phyloP scores from a whole-genome alignment of 2,888 invertebrate species.

The Pristionchus maxplancki region DNA sequence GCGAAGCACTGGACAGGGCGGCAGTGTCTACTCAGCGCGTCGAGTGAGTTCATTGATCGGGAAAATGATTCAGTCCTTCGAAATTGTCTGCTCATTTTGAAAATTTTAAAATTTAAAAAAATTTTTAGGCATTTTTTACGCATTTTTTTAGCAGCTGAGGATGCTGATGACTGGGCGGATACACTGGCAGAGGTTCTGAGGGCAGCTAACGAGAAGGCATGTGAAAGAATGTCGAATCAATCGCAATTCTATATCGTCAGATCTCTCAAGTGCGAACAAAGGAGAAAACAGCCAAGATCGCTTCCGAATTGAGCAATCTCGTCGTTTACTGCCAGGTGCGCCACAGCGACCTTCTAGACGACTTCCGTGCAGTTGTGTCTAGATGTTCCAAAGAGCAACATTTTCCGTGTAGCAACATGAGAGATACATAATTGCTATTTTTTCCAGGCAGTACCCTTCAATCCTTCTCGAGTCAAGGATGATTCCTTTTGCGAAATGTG shows the following conservation, averaged over 20 bases:
- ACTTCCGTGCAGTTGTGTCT: too few relatives aligned
- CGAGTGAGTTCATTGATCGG: slow-evolving; percentile 78
- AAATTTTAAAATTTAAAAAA: neutral
- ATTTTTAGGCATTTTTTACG: too few relatives aligned
- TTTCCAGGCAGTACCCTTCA: slow-evolving; percentile 81
- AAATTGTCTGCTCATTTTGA: too few relatives aligned
- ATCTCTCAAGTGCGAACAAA: slow-evolving; percentile 78
- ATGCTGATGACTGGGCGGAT: slow-evolving; percentile 91
- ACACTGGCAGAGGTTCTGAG: slow-evolving; percentile 90
- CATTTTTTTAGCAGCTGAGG: slow-evolving; percentile 80
- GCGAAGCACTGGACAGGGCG: slow-evolving; percentile 70
- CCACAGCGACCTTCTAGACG: too few relatives aligned
- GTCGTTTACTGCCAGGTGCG: slow-evolving; percentile 91
- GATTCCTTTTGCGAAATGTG: slow-evolving; percentile 91
- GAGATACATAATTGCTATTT: too few relatives aligned
- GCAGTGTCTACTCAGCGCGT: slow-evolving; percentile 84
- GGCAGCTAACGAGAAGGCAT: slow-evolving; percentile 86
- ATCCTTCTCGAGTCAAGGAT: slow-evolving; percentile 65
- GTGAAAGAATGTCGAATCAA: too few relatives aligned
- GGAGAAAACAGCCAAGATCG: slow-evolving; percentile 92
- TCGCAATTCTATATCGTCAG: slow-evolving; percentile 85
- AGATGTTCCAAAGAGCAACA: too few relatives aligned
- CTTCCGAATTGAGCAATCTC: slow-evolving; percentile 96
- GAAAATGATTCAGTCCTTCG: too few relatives aligned
- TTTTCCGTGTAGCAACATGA: too few relatives aligned